A percentile compares a stretch with the other conserved stretches of the same genome.
Conservation (phyloP, 2,113 vertebrate genomes). For the Dinomys branickii region DNA sequence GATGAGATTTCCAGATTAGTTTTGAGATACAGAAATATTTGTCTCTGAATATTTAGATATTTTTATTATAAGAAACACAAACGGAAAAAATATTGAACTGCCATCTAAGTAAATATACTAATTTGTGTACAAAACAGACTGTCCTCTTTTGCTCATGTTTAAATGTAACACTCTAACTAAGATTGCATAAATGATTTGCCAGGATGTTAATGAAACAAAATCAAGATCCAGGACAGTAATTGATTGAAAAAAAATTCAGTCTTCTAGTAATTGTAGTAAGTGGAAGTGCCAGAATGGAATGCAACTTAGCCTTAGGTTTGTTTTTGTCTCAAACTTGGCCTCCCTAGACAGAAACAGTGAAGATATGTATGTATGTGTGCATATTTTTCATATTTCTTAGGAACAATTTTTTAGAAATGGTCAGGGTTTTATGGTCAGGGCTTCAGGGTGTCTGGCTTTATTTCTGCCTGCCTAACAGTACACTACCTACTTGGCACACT, state of each 20-base stretch:
- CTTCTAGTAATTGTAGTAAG: conserved; percentile 3
- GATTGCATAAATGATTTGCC: not conserved
- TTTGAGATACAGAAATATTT: conserved; percentile 50
- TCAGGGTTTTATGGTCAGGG: not conserved
- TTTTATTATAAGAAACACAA: conserved; percentile 42
- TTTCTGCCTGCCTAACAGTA: conserved; percentile 7
- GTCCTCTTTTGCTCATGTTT: conserved; percentile 2
- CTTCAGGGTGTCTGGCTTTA: not conserved
- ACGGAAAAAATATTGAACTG: not conserved
- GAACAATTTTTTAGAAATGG: not conserved
- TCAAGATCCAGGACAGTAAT: not conserved
- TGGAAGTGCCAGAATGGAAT: not conserved
- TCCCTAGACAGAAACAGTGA: conserved; percentile 1
- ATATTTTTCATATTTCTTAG: not conserved
- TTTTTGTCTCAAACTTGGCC: conserved; percentile 42
- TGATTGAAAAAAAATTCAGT: conserved; percentile 23
- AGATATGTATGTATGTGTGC: not conserved
- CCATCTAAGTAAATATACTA: not conserved
- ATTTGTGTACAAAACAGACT: not conserved
- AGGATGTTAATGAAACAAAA: conserved; percentile 40
- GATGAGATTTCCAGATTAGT: conserved; percentile 30
- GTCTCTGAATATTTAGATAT: conserved; percentile 41
- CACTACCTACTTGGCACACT: not conserved
- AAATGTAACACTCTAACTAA: conserved; percentile 18
- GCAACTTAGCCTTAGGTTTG: conserved; percentile 23